Evolutionary conservation across 2,888 invertebrate species (phyloP).

Genomic region (Microctonus brassicae): DNA sequence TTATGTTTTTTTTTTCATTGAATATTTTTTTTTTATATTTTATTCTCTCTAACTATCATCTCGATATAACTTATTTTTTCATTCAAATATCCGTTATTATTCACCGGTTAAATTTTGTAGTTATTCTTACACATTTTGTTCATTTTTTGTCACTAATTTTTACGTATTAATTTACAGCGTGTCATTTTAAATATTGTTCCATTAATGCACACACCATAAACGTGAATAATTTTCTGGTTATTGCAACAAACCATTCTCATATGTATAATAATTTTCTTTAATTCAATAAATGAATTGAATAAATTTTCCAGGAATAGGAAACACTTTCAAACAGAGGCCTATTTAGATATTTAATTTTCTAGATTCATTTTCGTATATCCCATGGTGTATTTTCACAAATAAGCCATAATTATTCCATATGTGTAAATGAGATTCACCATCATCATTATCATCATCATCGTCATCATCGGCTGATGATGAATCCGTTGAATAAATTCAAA

Average conservation of each 20-base stretch:
- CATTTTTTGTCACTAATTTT: too few species aligned
- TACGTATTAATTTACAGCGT: not conserved
- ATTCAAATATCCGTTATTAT: too few species aligned
- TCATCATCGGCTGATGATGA: too few species aligned
- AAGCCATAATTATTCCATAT: too few species aligned
- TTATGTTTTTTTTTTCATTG: slow-evolving; percentile 15
- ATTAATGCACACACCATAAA: not conserved
- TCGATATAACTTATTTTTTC: not conserved
- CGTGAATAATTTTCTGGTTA: not conserved
- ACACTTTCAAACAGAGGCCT: not conserved
- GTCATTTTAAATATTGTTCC: not conserved
- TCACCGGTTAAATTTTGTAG: too few species aligned
- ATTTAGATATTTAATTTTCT: too few species aligned
- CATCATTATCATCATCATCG: too few species aligned
- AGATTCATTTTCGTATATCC: too few species aligned
- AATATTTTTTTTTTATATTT: slow-evolving; percentile 36
- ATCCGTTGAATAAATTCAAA: too few species aligned
- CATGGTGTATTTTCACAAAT: too few species aligned
- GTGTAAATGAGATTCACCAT: too few species aligned
- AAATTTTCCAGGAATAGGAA: not conserved
- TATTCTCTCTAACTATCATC: slow-evolving; percentile 13
- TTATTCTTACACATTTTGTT: too few species aligned
- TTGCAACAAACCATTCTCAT: not conserved
- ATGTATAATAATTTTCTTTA: not conserved
- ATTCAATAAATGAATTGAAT: not conserved